These are phyloP conservation scores for Phrynocephalus guinanensis DNA, from an alignment of 2,797 vertebrate genomes.

Conservation along the genomic window DNA sequence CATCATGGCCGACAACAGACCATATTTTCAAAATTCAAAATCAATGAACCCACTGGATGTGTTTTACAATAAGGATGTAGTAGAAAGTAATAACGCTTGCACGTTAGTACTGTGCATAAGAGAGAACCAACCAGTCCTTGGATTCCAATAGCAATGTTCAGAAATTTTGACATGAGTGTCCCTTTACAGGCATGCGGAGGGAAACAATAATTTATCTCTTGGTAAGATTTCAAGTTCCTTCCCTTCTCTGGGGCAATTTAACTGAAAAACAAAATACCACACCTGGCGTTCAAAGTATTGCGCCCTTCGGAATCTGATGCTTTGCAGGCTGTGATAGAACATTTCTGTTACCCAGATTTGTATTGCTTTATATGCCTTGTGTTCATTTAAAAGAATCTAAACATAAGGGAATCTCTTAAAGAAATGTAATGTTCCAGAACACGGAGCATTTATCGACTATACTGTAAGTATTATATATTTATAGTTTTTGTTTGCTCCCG, in stretches of 20 bases:
- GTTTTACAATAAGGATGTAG: neutral
- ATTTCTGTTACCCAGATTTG: neutral
- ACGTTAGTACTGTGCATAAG: neutral
- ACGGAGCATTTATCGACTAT: neutral
- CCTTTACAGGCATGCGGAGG: neutral
- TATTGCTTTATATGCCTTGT: neutral
- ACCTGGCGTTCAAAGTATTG: neutral
- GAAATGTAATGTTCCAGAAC: neutral
- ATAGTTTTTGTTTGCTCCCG: neutral
- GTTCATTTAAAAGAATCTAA: neutral
- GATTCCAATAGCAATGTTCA: neutral
- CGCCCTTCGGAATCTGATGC: neutral
- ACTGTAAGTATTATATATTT: neutral
- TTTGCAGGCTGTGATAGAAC: neutral
- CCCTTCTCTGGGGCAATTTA: neutral
- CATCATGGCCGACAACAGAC: neutral
- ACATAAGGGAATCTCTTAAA: neutral
- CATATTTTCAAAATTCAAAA: neutral
- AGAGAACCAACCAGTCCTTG: neutral
- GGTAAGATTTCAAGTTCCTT: neutral
- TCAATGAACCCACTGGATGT: neutral
- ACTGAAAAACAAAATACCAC: constrained; percentile 8
- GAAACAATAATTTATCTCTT: neutral
- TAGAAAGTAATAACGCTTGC: neutral
- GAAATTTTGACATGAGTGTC: neutral